phyloP scores from a whole-genome alignment of 2,113 vertebrate genomes.

The Epinephelus lanceolatus region DNA sequence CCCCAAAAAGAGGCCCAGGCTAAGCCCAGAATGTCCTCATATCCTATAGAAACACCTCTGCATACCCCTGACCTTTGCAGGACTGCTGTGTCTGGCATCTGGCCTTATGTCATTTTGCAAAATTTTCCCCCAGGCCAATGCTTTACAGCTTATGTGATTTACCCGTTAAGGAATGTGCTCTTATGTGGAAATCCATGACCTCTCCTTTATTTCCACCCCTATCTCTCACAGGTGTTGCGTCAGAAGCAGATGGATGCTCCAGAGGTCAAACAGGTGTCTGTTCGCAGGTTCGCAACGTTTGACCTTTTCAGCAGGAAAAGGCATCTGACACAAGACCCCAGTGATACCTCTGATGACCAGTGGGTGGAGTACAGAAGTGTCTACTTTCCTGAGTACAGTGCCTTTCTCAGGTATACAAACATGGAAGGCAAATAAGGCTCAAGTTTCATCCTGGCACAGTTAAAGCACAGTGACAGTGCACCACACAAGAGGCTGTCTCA shows the following conservation, averaged over 20 bases:
- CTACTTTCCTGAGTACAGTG: conserved; percentile 89
- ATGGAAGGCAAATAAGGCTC: conserved; percentile 1
- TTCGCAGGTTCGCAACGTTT: conserved; percentile 94
- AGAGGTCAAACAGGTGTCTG: conserved; percentile 89
- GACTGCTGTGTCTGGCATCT: no score
- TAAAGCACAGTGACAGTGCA: conserved; percentile 4
- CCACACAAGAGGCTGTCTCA: not conserved
- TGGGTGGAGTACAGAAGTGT: conserved; percentile 94
- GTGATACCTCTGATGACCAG: conserved; percentile 83
- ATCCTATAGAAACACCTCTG: no score
- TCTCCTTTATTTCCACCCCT: not conserved
- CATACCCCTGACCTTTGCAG: no score
- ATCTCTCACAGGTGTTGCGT: conserved; percentile 89
- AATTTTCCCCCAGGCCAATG: no score
- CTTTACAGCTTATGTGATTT: not conserved
- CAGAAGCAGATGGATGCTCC: conserved; percentile 88
- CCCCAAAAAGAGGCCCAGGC: no score
- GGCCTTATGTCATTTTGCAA: no score
- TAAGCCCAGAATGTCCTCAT: no score
- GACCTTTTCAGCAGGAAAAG: conserved; percentile 90
- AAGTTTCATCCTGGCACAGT: conserved; percentile 20
- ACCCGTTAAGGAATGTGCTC: not conserved
- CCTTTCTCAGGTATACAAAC: conserved; percentile 89
- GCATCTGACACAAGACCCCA: conserved; percentile 64
- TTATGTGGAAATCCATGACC: not conserved